Conservation (phyloP, 2,888 invertebrate genomes). For the Pseudolycoriella hygida region DNA sequence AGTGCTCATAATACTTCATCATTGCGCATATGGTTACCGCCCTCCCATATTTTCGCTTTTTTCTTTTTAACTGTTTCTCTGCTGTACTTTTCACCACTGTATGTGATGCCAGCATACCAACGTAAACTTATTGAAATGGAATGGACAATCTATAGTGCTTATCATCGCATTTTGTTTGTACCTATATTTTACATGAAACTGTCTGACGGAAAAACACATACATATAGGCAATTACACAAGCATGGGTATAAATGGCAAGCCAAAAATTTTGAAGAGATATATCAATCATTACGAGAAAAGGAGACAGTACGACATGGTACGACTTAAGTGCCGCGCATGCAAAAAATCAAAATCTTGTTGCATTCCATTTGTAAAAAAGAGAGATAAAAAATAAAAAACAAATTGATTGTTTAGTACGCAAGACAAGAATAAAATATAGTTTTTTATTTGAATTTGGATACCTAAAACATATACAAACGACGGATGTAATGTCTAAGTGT, state of each 20-base stretch:
- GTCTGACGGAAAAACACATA: background rate
- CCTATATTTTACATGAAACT: no score
- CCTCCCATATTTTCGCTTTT: background rate
- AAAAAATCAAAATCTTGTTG: slow-evolving; percentile 4
- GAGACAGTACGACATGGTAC: background rate
- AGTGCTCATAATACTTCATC: slow-evolving; percentile 6
- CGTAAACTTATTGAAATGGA: slow-evolving; percentile 3
- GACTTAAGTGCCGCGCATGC: slow-evolving; percentile 1
- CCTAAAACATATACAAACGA: background rate
- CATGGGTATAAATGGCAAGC: slow-evolving; percentile 2
- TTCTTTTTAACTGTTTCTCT: no score
- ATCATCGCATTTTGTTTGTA: slow-evolving; percentile 1
- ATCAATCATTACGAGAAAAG: slow-evolving; percentile 6
- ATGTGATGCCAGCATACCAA: slow-evolving; percentile 3
- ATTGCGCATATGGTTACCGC: slow-evolving; percentile 7
- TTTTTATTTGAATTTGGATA: background rate
- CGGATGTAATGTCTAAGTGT: slow-evolving; percentile 3
- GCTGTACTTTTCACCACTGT: background rate
- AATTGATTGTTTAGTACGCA: slow-evolving; percentile 1
- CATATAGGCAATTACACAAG: slow-evolving; percentile 6
- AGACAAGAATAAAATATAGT: slow-evolving; percentile 1
- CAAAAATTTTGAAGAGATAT: slow-evolving; percentile 8
- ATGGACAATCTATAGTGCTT: slow-evolving; percentile 5
- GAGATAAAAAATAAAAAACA: slow-evolving; percentile 2
- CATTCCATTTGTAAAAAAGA: slow-evolving; percentile 3